Percentiles rank a stretch among this genome's conserved stretches.
Evolutionary conservation across 2,113 vertebrate genomes (phyloP).

Genomic region (Planiliza haematocheilus): DNA sequence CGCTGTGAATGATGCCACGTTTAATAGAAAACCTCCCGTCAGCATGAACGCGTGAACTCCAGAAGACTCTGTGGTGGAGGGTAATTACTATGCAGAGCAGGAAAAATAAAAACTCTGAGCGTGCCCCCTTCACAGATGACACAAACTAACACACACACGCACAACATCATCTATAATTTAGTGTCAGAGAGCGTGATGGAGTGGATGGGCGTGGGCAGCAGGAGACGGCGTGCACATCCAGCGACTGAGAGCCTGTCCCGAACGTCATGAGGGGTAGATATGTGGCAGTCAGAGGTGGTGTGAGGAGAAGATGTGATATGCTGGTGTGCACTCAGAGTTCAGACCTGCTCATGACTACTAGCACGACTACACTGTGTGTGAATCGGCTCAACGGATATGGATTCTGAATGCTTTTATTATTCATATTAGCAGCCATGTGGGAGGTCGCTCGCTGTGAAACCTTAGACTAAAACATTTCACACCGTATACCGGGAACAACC

Average conservation of each 20-base stretch:
- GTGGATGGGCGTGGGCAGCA: constrained; percentile 46
- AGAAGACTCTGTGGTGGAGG: constrained; percentile 52
- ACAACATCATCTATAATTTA: constrained; percentile 72
- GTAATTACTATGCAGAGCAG: constrained; percentile 70
- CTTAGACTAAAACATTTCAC: constrained; percentile 27
- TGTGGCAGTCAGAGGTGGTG: constrained; percentile 58
- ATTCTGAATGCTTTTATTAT: constrained; percentile 34
- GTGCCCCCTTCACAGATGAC: constrained; percentile 39
- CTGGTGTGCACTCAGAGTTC: constrained; percentile 17
- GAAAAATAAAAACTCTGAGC: constrained; percentile 49
- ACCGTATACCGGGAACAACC: constrained; percentile 22
- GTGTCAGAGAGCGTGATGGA: constrained; percentile 48
- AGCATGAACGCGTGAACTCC: constrained; percentile 51
- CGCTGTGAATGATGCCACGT: too few species aligned
- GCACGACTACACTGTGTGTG: too few species aligned
- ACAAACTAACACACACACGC: not conserved
- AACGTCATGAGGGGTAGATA: constrained; percentile 69
- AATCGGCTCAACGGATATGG: constrained; percentile 10
- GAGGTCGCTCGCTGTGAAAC: constrained; percentile 3
- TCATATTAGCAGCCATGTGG: constrained; percentile 2
- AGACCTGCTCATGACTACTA: not conserved
- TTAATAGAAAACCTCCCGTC: constrained; percentile 43
- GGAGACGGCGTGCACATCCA: constrained; percentile 14
- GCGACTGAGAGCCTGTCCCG: constrained; percentile 34
- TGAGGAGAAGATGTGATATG: constrained; percentile 19